Base-by-base conservation (phyloP, 2,113 vertebrate species). In the Trematomus loennbergii region DNA sequence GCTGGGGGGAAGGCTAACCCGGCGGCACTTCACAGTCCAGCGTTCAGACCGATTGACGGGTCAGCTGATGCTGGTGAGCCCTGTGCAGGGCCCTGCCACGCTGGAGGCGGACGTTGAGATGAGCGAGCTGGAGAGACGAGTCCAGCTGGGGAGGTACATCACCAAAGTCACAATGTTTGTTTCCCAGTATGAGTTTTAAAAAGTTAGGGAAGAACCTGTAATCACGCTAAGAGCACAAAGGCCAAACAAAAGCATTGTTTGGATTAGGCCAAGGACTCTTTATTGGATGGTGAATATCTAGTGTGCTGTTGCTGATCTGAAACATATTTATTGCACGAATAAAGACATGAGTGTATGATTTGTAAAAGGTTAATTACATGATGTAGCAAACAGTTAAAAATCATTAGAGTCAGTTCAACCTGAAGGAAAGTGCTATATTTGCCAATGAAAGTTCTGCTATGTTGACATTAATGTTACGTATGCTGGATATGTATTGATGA, bases 41-140 rank as follows among this genome's bases (percentile, higher is more conserved):
- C 95, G 96, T 40, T 96, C 96, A 0, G 94, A 94, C 91, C 91
- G 91, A 52, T 94, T 96, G 87, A 95, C 93, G 0, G 96, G 96
- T 13, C 95, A 97, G 87, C 94, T 98, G 89, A 92, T 97, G 89
- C 94, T 97, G 81, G 94, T 92, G 72, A 94, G 87, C 70, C 94
- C 95, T 0, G 89, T 96, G 36, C 90, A 60, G 0, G 97, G 97
- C 17, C 96, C 97, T 1, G 2, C 85, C 48, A 92, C 88, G 0
- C 83, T 98, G 84, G 95, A 97, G 86, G 95, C 95, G 5, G 96
- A 97, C 54, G 91, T 97, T 89, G 97, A 97, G 91, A 97, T 97
- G 97, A 96, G 88, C 0, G 95, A 97, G 80, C 93, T 96, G 87
- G 95, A 97, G 79, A 92, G 25, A 65, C 92, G 94, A 58, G 84